Conservation (phyloP, 1,140 invertebrate species). For the Drosophila kohkoa region DNA sequence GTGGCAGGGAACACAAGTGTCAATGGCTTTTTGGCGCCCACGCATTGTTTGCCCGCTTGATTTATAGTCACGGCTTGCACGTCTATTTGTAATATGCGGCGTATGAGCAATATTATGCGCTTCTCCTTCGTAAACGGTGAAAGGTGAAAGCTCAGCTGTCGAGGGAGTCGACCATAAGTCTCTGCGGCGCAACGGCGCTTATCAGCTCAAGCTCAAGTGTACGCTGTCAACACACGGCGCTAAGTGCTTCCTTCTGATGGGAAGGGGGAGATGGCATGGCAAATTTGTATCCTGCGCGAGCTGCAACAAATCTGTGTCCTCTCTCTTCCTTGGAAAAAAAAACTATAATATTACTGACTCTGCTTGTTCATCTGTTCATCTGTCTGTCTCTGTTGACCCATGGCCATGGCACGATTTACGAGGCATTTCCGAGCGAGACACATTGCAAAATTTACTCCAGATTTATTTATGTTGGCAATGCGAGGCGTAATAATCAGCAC, state of each 20-base stretch:
- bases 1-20: slow-evolving; percentile 46
- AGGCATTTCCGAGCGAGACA: slow-evolving; percentile 83
- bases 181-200: slow-evolving; percentile 41
- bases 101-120: slow-evolving; percentile 76
- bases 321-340: slow-evolving; percentile 31
- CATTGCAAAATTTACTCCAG: slow-evolving; percentile 84
- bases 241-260: slow-evolving; percentile 70
- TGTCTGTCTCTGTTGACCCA: slow-evolving; percentile 65
- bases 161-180: slow-evolving; percentile 40
- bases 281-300: slow-evolving; percentile 77
- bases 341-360: slow-evolving; percentile 67
- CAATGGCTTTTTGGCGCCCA: slow-evolving; percentile 72
- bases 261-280: slow-evolving; percentile 32
- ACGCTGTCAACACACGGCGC: slow-evolving; percentile 75
- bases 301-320: slow-evolving; percentile 76
- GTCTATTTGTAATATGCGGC: slow-evolving; percentile 74
- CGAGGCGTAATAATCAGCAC: slow-evolving; percentile 47
- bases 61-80: slow-evolving; percentile 68
- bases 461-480: slow-evolving; percentile 79
- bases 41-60: slow-evolving; percentile 74
- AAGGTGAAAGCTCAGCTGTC: slow-evolving; percentile 77
- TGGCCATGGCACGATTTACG: slow-evolving; percentile 79
- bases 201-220: slow-evolving; percentile 71
- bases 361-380: slow-evolving; percentile 33
- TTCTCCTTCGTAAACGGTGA: slow-evolving; percentile 7